phyloP scores from a whole-genome alignment of 2,113 vertebrate species.

The Callionymus lyra region DNA sequence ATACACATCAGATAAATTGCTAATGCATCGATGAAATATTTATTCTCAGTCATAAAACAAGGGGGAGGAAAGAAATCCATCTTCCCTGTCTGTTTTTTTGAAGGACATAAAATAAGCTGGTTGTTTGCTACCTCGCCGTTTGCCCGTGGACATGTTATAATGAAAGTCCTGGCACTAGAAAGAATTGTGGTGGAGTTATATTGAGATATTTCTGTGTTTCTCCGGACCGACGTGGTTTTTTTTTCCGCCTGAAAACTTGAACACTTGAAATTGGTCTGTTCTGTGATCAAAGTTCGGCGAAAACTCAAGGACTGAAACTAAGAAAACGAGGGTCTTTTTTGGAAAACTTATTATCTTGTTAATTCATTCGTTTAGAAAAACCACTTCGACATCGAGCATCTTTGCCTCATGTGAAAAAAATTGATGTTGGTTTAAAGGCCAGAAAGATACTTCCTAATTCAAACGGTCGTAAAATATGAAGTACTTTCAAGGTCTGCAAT shows the following conservation, averaged over 20 bases:
- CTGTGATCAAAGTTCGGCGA: neutral
- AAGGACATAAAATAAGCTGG: slow-evolving; percentile 57
- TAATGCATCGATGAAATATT: slow-evolving; percentile 71
- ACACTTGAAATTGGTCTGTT: neutral
- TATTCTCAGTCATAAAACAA: slow-evolving; percentile 67
- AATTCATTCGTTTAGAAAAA: slow-evolving; percentile 31
- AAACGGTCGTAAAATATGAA: slow-evolving; percentile 5
- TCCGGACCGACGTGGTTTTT: neutral
- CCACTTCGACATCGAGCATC: slow-evolving; percentile 36
- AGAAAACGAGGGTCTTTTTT: slow-evolving; percentile 2
- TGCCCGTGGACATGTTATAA: slow-evolving; percentile 59
- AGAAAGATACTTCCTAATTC: slow-evolving; percentile 6
- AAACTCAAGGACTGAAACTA: slow-evolving; percentile 1
- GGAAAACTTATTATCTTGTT: slow-evolving; percentile 3
- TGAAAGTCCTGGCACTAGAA: slow-evolving; percentile 62
- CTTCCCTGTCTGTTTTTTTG: slow-evolving; percentile 42
- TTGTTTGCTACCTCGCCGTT: slow-evolving; percentile 42
- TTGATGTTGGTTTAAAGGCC: slow-evolving; percentile 8
- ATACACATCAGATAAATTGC: slow-evolving; percentile 67
- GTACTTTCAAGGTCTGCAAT: no score
- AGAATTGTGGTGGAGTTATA: slow-evolving; percentile 52
- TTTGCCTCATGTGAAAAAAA: slow-evolving; percentile 9
- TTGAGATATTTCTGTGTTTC: neutral
- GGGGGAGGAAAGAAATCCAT: slow-evolving; percentile 44
- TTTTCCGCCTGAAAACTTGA: neutral